These are phyloP conservation scores for Caenorhabditis doughertyi DNA, from an alignment of 2,888 invertebrate genomes.

Conservation along the genomic window DNA sequence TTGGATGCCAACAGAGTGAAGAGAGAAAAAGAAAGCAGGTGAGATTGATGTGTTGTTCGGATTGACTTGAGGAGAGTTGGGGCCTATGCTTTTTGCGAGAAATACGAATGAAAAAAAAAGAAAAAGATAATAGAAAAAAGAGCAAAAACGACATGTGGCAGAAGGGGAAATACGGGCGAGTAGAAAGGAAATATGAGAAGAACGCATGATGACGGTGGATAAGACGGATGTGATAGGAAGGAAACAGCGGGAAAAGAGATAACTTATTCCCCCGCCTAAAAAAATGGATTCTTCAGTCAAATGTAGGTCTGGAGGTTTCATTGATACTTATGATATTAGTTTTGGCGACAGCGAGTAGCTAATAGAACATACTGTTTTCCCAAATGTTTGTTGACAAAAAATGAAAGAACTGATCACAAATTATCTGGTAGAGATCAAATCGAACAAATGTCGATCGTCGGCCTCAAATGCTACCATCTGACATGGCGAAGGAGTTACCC, in stretches of 20 bases:
- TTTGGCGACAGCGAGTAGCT: too few species aligned
- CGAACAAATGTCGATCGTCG: slow-evolving; percentile 36
- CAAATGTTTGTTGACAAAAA: slow-evolving; percentile 21
- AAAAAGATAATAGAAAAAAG: slow-evolving; percentile 48
- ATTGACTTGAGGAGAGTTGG: slow-evolving; percentile 28
- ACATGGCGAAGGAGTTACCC: slow-evolving; percentile 26
- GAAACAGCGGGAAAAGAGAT: slow-evolving; percentile 1
- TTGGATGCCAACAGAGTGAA: background rate
- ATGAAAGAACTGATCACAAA: slow-evolving; percentile 32
- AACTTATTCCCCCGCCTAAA: too few species aligned
- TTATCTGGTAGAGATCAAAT: slow-evolving; percentile 39
- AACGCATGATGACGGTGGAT: slow-evolving; percentile 29
- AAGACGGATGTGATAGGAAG: slow-evolving; percentile 25
- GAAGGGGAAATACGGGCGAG: slow-evolving; percentile 5
- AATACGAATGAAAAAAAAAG: slow-evolving; percentile 16
- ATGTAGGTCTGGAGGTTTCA: too few species aligned
- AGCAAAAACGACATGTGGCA: slow-evolving; percentile 53
- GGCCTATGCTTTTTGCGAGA: slow-evolving; percentile 3
- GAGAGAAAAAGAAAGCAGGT: slow-evolving; percentile 31
- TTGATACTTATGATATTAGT: too few species aligned
- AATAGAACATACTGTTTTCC: slow-evolving; percentile 6
- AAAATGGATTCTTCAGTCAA: too few species aligned
- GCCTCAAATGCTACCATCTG: slow-evolving; percentile 36
- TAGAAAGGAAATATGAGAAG: slow-evolving; percentile 50
- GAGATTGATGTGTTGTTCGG: slow-evolving; percentile 61